A percentile compares a stretch with the other conserved stretches of the same genome.
Conservation (phyloP, 2,888 invertebrate genomes). For the Steinernema scapterisci region DNA sequence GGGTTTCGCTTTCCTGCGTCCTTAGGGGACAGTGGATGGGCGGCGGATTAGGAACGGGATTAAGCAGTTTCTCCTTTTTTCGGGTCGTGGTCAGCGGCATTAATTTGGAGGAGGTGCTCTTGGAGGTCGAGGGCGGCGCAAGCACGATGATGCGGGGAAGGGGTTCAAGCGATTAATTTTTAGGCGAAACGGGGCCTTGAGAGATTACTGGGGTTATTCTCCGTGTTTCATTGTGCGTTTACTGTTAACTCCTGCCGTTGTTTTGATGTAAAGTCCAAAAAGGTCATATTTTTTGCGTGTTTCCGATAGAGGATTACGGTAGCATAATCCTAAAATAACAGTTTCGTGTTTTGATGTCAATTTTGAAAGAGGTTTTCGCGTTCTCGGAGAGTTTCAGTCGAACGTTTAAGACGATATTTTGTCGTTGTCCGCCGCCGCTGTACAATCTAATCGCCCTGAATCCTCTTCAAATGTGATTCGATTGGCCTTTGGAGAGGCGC, state of each 20-base stretch:
- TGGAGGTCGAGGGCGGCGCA: background rate
- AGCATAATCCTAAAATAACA: too few species aligned
- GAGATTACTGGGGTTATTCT: background rate
- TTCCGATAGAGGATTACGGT: too few species aligned
- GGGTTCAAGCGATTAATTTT: conserved; percentile 18
- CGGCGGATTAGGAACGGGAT: background rate
- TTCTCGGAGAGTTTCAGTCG: too few species aligned
- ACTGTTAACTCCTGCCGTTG: background rate
- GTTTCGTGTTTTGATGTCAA: too few species aligned
- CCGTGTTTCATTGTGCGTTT: background rate
- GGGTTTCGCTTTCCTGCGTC: conserved; percentile 2
- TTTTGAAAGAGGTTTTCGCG: too few species aligned
- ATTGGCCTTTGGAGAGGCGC: conserved; percentile 7
- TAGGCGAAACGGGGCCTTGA: background rate
- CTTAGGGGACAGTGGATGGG: background rate
- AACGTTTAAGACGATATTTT: background rate
- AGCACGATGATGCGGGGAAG: background rate
- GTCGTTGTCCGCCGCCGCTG: background rate
- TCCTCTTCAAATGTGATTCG: background rate
- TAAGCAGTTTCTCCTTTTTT: conserved; percentile 17
- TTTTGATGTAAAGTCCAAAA: too few species aligned
- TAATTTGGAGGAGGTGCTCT: conserved; percentile 27
- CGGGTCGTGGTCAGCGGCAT: background rate
- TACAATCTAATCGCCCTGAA: conserved; percentile 1
- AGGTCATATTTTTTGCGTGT: too few species aligned